Evolutionary conservation across 92 coral and sea anemone species (phyloP), one percentile per base, ranked within the genome.

Genomic region (Porites divaricata): DNA sequence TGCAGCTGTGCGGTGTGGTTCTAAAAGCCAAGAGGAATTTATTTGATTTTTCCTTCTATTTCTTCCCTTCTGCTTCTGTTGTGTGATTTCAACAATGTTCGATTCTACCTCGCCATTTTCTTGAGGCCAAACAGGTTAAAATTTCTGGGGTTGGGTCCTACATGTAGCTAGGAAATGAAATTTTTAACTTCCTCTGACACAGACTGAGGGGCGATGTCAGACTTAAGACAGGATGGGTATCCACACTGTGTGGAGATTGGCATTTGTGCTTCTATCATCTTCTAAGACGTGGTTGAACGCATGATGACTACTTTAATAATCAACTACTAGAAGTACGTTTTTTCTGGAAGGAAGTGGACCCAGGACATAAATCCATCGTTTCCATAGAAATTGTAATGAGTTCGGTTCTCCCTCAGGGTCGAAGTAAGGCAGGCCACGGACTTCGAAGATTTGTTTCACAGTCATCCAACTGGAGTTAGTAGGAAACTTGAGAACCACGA

Each of bases 281-380:
- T 78, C 62, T 86, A 65, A 19, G 86, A 56, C 16, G 93, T 79
- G 65, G 90, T 89, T 49, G 89, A 85, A 62, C 26, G 83, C 88
- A 81, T 81, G 8, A 81, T 28, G 4, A 24, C 90, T 13, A 90
- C 85, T 58, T 35, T 90, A 85, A 67, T 90, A 90, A 52, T 90
- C 91, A 17, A 87, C 88, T n/a, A 70, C 88, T 9, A 83, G 80
- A 54, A 78, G 76, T 66, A 87, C 15, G 70, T 73, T 81, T 14
- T 78, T 89, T 53, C 91, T 89, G 48, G 91, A 76, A 58, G 89
- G 86, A 17, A 90, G 62, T 26, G 91, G 94, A 68, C 88, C 86
- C 74, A 90, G 20, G 50, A 76, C 75, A 26, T 86, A 77, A 45
- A 67, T 63, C 45, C 45, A 35, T 35, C 45, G 5, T 35, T 35